A percentile compares a stretch with the other conserved stretches of the same genome.
Conservation (phyloP, 1,140 invertebrate species). For the Maconellicoccus hirsutus region DNA sequence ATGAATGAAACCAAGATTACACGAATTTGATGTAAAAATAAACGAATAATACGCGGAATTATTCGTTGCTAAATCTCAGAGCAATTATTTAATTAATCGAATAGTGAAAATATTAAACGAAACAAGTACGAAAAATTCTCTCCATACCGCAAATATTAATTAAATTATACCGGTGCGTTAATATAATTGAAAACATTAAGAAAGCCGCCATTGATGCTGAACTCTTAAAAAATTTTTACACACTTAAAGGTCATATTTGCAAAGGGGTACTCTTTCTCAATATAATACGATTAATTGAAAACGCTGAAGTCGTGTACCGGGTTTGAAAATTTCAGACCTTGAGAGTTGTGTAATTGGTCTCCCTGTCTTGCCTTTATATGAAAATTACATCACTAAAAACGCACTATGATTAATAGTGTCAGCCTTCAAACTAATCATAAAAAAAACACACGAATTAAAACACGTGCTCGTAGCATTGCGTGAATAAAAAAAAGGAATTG, state of each 20-base stretch:
- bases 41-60: too few relatives aligned
- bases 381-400: constrained; percentile 14
- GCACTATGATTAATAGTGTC: constrained; percentile 13
- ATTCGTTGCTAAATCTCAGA: too few relatives aligned
- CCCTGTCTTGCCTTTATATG: neutral
- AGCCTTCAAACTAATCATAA: constrained; percentile 20
- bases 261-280: neutral
- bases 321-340: neutral
- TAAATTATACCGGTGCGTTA: too few relatives aligned
- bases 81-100: neutral
- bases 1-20: too few relatives aligned
- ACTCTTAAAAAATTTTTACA: neutral
- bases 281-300: neutral
- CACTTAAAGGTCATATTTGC: neutral
- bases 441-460: constrained; percentile 15
- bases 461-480: constrained; percentile 12
- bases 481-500: constrained; percentile 18
- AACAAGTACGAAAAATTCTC: neutral
- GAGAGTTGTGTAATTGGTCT: neutral
- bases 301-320: neutral
- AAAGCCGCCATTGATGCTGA: neutral
- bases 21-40: too few relatives aligned
- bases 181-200: neutral
- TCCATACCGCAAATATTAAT: too few relatives aligned
- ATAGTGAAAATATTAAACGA: neutral